phyloP scores from a whole-genome alignment of 2,113 vertebrate genomes.

The Podiceps cristatus region DNA sequence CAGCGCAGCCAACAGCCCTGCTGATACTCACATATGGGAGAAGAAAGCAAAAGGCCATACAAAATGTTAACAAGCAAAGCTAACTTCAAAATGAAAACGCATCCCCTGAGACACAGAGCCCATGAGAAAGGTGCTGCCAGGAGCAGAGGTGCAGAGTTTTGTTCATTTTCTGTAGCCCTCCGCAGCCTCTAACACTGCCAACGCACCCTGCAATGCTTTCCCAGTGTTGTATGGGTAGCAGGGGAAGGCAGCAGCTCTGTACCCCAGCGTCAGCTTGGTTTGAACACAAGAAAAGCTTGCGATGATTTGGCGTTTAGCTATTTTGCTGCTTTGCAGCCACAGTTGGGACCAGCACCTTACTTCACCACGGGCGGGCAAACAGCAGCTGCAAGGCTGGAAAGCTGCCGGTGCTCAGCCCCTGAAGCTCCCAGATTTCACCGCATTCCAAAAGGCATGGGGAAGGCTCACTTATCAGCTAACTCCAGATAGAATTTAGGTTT shows the following conservation, averaged over 20 bases:
- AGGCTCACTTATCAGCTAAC: not conserved
- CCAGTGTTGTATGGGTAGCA: rapidly evolving
- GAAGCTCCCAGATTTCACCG: not conserved
- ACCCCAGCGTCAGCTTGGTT: rapidly evolving
- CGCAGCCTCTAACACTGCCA: not conserved
- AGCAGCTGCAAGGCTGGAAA: not conserved
- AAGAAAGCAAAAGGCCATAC: not conserved
- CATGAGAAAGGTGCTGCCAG: not conserved
- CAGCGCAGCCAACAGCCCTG: not conserved
- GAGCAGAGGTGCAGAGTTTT: not conserved
- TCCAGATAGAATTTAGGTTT: not conserved
- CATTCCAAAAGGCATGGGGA: not conserved
- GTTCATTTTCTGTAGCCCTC: not conserved
- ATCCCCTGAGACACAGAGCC: not conserved
- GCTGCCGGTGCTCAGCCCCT: not conserved
- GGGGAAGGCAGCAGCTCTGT: not conserved
- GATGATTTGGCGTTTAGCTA: not conserved
- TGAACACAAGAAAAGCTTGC: not conserved
- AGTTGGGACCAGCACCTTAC: not conserved
- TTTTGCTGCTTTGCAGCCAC: not conserved
- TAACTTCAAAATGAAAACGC: not conserved
- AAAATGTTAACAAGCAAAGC: not conserved
- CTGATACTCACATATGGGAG: not conserved
- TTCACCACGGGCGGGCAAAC: rapidly evolving
- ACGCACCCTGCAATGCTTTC: rapidly evolving